Evolutionary conservation across 2,113 vertebrate genomes (phyloP).

Genomic region (Mastomys coucha): DNA sequence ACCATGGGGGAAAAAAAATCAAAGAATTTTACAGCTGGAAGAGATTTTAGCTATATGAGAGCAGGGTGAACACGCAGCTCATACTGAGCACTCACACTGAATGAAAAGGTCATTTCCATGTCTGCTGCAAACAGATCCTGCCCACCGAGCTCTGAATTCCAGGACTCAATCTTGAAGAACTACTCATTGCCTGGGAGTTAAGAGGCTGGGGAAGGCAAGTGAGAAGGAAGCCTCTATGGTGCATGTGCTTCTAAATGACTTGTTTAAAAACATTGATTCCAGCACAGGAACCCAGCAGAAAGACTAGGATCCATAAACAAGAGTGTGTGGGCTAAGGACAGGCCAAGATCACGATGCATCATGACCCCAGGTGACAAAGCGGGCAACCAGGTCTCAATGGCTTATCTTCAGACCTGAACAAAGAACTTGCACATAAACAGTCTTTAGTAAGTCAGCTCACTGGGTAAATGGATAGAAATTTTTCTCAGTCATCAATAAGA

Average conservation of each 20-base stretch:
- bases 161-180: neutral
- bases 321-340: neutral
- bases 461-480: conserved; percentile 10
- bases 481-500: conserved; percentile 28
- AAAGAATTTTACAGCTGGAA: neutral
- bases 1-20: neutral
- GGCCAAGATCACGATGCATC: neutral
- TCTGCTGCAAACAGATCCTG: conserved; percentile 1
- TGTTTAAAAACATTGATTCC: neutral
- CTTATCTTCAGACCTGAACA: neutral
- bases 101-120: neutral
- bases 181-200: neutral
- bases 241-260: neutral
- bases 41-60: neutral
- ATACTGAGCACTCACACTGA: neutral
- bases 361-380: neutral
- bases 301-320: neutral
- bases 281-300: neutral
- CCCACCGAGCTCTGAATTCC: neutral
- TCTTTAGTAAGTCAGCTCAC: neutral
- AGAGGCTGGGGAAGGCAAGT: neutral
- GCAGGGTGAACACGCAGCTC: neutral
- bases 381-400: neutral
- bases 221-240: neutral
- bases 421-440: neutral